Percentiles rank a stretch among this genome's conserved stretches.
These are phyloP conservation scores for Bursaphelenchus okinawaensis DNA, from an alignment of 2,888 invertebrate species.

Conservation along the genomic window DNA sequence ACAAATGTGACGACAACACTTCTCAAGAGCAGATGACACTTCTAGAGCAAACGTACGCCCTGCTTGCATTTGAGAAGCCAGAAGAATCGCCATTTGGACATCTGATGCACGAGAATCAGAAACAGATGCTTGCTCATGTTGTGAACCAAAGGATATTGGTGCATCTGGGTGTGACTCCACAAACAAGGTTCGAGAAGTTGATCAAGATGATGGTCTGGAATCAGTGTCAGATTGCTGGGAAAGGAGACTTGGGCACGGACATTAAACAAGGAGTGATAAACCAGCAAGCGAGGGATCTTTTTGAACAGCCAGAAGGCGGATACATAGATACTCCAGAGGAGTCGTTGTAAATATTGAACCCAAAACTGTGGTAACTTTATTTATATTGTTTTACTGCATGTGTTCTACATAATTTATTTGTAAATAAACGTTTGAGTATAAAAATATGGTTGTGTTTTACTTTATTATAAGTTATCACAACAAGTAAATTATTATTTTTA, in stretches of 20 bases:
- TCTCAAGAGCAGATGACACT: conserved; percentile 26
- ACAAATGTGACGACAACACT: conserved; percentile 62
- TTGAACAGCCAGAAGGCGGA: conserved; percentile 14
- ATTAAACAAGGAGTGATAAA: neutral
- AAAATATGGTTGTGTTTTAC: no score
- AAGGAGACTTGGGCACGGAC: conserved; percentile 17
- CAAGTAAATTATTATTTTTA: no score
- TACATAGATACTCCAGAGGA: neutral
- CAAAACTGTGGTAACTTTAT: no score
- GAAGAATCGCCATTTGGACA: conserved; percentile 89
- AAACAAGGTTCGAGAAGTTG: conserved; percentile 26
- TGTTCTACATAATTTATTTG: no score
- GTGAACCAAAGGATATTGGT: conserved; percentile 26
- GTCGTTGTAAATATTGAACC: neutral
- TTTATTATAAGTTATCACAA: no score
- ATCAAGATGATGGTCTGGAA: conserved; percentile 33
- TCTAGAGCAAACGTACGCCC: conserved; percentile 79
- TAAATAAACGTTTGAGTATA: no score
- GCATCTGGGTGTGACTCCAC: conserved; percentile 17
- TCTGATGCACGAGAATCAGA: conserved; percentile 65
- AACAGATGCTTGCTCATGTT: conserved; percentile 33
- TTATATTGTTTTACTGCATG: no score
- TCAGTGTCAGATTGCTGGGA: conserved; percentile 21
- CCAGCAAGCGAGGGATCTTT: conserved; percentile 16
- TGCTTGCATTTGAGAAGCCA: conserved; percentile 93